Percentiles rank a stretch among this genome's conserved stretches.
Evolutionary conservation across 2,888 invertebrate genomes (phyloP).

Genomic region (Drosophila pegasa): DNA sequence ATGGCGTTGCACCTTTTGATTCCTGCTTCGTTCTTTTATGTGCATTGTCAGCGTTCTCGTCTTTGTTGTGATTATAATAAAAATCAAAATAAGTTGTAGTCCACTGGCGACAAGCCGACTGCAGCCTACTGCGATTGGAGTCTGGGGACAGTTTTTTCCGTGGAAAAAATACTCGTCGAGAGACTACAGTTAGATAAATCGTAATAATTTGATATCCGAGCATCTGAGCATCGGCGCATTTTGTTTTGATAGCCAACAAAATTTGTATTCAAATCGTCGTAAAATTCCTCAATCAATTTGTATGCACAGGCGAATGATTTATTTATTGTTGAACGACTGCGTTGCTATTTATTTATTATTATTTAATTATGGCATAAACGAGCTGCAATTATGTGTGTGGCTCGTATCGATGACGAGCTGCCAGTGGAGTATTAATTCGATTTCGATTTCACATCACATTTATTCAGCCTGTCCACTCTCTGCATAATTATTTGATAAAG

Average conservation of each 20-base stretch:
- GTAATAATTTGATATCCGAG: slow-evolving; percentile 33
- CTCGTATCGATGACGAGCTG: slow-evolving; percentile 33
- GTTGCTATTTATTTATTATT: slow-evolving; percentile 48
- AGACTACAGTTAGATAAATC: slow-evolving; percentile 40
- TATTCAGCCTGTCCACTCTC: neutral
- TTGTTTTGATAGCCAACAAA: slow-evolving; percentile 51
- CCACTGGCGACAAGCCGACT: slow-evolving; percentile 56
- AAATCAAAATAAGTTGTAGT: slow-evolving; percentile 80
- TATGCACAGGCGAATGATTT: slow-evolving; percentile 44
- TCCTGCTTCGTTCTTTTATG: slow-evolving; percentile 42
- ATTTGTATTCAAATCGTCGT: slow-evolving; percentile 33
- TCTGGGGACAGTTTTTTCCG: slow-evolving; percentile 39
- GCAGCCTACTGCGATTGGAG: slow-evolving; percentile 31
- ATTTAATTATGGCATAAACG: slow-evolving; percentile 62
- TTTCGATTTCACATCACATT: slow-evolving; percentile 20
- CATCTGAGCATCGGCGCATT: slow-evolving; percentile 7
- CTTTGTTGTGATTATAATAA: slow-evolving; percentile 57
- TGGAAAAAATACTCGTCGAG: slow-evolving; percentile 31
- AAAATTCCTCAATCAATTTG: slow-evolving; percentile 28
- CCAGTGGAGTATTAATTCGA: slow-evolving; percentile 39
- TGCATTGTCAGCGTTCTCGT: slow-evolving; percentile 58
- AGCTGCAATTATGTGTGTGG: slow-evolving; percentile 37
- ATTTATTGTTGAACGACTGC: slow-evolving; percentile 49
- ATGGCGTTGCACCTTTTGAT: slow-evolving; percentile 63
- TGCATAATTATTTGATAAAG: neutral